Evolutionary conservation across 2,888 invertebrate genomes (phyloP).

Genomic region (Halictus ligatus): DNA sequence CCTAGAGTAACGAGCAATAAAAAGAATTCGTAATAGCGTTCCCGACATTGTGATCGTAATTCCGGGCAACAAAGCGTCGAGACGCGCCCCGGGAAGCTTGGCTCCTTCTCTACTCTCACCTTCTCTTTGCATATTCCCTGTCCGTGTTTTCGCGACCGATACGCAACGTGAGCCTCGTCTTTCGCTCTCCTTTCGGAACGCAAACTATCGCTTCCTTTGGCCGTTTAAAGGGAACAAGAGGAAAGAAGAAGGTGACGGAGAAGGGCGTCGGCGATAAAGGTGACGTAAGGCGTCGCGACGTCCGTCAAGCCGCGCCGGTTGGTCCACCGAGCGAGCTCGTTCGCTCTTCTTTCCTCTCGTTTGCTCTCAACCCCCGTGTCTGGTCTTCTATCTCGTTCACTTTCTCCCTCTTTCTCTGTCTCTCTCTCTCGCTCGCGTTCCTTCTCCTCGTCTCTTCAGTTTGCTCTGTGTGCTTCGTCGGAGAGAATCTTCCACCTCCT

Average conservation of each 20-base stretch:
- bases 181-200: constrained; percentile 19
- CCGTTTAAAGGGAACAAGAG: constrained; percentile 48
- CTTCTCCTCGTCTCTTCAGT: constrained; percentile 5
- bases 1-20: constrained; percentile 53
- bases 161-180: background rate
- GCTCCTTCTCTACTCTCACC: background rate
- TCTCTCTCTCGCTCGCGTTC: background rate
- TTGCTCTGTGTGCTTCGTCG: constrained; percentile 55
- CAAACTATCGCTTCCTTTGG: constrained; percentile 52
- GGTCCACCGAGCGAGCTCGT: constrained; percentile 74
- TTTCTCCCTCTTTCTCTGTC: constrained; percentile 6
- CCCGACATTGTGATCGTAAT: constrained; percentile 37
- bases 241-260: constrained; percentile 61
- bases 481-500: constrained; percentile 71
- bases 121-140: background rate
- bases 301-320: constrained; percentile 82
- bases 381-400: constrained; percentile 12
- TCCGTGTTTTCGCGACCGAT: background rate
- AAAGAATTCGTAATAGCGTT: constrained; percentile 43
- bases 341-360: constrained; percentile 24
- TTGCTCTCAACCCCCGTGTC: background rate
- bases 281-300: constrained; percentile 83
- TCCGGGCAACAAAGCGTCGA: constrained; percentile 22
- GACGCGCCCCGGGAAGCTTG: background rate
- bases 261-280: constrained; percentile 79